Evolutionary conservation across 2,888 invertebrate genomes (phyloP).

Genomic region (Euzophera pinguis): DNA sequence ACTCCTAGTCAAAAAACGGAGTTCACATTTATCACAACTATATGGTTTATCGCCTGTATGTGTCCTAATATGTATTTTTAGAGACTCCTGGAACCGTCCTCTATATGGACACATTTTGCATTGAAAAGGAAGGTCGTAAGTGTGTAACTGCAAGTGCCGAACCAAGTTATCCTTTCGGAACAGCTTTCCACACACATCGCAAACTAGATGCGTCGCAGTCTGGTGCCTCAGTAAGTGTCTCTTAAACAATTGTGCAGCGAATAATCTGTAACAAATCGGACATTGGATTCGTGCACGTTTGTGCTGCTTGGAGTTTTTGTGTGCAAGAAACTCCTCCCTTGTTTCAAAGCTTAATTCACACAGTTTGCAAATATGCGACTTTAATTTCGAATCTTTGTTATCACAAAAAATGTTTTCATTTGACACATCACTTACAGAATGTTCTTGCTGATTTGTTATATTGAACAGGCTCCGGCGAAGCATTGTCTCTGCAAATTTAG

Average conservation of each 20-base stretch:
- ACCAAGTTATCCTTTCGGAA: conserved; percentile 52
- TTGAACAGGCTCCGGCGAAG: conserved; percentile 24
- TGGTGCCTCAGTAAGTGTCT: conserved; percentile 38
- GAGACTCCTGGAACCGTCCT: conserved; percentile 47
- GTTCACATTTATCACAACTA: conserved; percentile 48
- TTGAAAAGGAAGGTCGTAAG: conserved; percentile 44
- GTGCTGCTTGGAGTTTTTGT: conserved; percentile 33
- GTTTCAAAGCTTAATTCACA: conserved; percentile 26
- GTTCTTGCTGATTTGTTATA: background rate
- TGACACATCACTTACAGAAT: background rate
- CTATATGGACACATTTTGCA: conserved; percentile 52
- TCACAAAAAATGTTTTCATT: conserved; percentile 15
- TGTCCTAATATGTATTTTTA: conserved; percentile 50
- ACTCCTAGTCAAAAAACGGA: conserved; percentile 49
- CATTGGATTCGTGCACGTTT: conserved; percentile 37
- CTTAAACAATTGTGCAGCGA: conserved; percentile 37
- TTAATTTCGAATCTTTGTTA: conserved; percentile 7
- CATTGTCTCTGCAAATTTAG: conserved; percentile 38
- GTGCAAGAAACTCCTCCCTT: conserved; percentile 27
- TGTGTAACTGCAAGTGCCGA: conserved; percentile 47
- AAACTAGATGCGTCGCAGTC: conserved; percentile 41
- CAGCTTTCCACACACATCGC: conserved; percentile 55
- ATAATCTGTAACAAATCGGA: conserved; percentile 28
- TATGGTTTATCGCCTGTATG: conserved; percentile 55
- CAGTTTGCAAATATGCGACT: conserved; percentile 21